Conservation (phyloP, 2,888 invertebrate species). For the Rhodophaea formosa region DNA sequence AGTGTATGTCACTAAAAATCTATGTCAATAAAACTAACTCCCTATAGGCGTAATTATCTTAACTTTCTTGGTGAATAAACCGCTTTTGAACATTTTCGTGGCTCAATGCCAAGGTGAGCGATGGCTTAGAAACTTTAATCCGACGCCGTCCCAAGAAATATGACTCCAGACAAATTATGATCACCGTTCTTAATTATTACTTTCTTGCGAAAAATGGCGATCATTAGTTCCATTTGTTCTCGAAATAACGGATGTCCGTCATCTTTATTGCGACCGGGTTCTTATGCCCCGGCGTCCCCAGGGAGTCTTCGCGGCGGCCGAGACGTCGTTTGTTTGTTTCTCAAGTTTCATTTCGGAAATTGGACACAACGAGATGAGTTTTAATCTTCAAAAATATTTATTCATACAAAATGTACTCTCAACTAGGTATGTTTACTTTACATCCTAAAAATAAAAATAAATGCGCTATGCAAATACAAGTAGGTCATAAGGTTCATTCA, state of each 20-base stretch:
- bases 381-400: neutral
- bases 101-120: neutral
- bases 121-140: neutral
- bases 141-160: constrained; percentile 17
- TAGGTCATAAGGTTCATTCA: no score
- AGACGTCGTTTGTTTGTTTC: constrained; percentile 1
- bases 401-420: no score
- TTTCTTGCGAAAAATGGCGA: constrained; percentile 28
- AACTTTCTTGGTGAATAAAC: no score
- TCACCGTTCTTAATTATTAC: constrained; percentile 38
- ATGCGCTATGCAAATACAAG: no score
- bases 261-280: constrained; percentile 16
- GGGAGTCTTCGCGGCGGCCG: neutral
- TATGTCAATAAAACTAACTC: no score
- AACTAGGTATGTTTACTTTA: no score
- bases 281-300: neutral
- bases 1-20: no score
- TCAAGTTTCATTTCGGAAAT: neutral
- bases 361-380: neutral
- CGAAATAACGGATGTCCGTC: constrained; percentile 11
- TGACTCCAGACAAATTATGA: constrained; percentile 38
- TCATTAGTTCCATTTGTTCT: constrained; percentile 31
- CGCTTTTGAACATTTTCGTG: neutral
- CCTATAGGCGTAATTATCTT: no score
- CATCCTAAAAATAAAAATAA: no score